These are phyloP conservation scores for Drosophila falleni DNA, from an alignment of 2,888 invertebrate species.

Conservation along the genomic window DNA sequence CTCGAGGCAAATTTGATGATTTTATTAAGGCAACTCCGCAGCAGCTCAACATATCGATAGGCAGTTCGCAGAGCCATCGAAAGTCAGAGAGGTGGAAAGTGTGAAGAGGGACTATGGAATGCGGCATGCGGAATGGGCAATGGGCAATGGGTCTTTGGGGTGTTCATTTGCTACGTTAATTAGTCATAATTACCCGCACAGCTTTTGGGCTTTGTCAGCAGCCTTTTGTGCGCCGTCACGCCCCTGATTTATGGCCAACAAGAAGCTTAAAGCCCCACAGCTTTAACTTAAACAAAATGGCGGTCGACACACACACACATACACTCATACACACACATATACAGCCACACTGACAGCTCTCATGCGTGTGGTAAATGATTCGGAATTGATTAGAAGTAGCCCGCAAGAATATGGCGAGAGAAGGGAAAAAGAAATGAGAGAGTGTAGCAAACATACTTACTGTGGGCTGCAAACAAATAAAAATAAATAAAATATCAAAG, in stretches of 20 bases:
- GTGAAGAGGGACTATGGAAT: neutral
- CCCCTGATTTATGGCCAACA: conserved; percentile 71
- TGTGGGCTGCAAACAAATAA: conserved; percentile 60
- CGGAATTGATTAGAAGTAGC: conserved; percentile 74
- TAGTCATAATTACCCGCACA: conserved; percentile 76
- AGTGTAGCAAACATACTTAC: conserved; percentile 12
- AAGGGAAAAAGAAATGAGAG: neutral
- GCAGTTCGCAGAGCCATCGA: neutral
- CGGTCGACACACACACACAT: conserved; percentile 26
- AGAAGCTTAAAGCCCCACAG: conserved; percentile 63
- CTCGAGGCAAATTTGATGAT: conserved; percentile 72
- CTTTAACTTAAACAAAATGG: conserved; percentile 70
- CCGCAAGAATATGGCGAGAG: conserved; percentile 20
- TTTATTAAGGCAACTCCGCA: conserved; percentile 66
- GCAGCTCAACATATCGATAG: conserved; percentile 47
- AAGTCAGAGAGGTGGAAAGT: neutral
- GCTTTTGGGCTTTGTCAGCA: conserved; percentile 76
- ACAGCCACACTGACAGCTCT: conserved; percentile 61
- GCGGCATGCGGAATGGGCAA: neutral
- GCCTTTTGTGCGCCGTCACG: conserved; percentile 77
- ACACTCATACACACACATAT: conserved; percentile 2
- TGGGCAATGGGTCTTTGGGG: conserved; percentile 25
- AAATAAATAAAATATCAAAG: conserved; percentile 79
- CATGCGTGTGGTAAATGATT: conserved; percentile 79
- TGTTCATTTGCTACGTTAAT: conserved; percentile 64